Base-by-base conservation (phyloP, 2,797 vertebrate species). In the Enteromius treurensis region DNA sequence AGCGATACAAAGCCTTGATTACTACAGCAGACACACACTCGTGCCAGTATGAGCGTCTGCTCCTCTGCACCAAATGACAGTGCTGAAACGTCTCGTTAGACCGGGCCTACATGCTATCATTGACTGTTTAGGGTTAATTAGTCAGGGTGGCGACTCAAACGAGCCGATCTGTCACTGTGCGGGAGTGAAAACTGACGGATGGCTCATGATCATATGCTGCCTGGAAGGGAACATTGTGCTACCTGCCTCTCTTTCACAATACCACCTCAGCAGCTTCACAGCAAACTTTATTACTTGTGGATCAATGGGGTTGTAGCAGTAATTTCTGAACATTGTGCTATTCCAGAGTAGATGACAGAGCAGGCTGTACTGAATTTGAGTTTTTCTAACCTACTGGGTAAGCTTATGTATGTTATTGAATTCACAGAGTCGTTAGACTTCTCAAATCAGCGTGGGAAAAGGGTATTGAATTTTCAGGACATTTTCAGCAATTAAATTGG, bases 131-230 rank as follows among this genome's bases (percentile, higher is more conserved):
- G 70, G 51, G 62, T 69, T 71, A 75, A 80, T 77, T 73, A 80
- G 37, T 71, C 64, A 77, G 84, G 84, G 71, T 82, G 80, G 77
- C 65, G n/a, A 26, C 62, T 79, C 86, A 80, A 58, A 83, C 34
- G 29, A 34, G 77, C 45, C 71, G 40, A 55, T 82, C 77, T 55
- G 77, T 80, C 86, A 71, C 21, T 4, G 60, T 45, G 26, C 15
- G 19, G 42, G 42, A 74, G 67, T 49, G 70, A 86, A 42, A 62
- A 70, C 42, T 77, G 77, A 86, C 42, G 34, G 77, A 71, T 77
- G 45, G 75, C 85, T 62, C 5, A 3, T 68, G 49, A 82, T 71
- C 73, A 81, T 77, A 42, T 77, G 60, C 84, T 58, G 55, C n/a
- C 75, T 79, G 60, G 55, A 53, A 34, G 23, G 34, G 40, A 82